Evolutionary conservation across 2,113 vertebrate species (phyloP).

Genomic region (Nerophis ophidion): DNA sequence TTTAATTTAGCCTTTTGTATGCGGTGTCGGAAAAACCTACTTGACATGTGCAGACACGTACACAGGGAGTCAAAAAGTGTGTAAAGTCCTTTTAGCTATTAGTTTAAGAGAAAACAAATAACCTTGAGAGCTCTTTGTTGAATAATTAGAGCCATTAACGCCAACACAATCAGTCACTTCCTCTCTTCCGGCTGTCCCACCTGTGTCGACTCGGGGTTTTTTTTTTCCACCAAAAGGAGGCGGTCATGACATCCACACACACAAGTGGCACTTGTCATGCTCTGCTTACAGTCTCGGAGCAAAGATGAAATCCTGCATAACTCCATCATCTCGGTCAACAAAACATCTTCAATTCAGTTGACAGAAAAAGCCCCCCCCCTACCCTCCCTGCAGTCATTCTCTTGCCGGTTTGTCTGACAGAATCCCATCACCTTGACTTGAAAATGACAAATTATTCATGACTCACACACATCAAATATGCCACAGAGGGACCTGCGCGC

Average conservation of each 20-base stretch:
- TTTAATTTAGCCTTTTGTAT: too few relatives aligned
- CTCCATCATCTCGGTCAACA: slow-evolving; percentile 36
- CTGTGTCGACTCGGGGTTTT: too few relatives aligned
- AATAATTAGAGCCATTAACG: too few relatives aligned
- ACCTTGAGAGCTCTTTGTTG: too few relatives aligned
- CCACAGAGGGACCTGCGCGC: slow-evolving; percentile 15
- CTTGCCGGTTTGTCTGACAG: slow-evolving; percentile 69
- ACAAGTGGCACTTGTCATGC: neutral
- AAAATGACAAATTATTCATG: slow-evolving; percentile 46
- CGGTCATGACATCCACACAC: neutral
- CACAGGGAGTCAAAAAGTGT: too few relatives aligned
- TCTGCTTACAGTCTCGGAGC: neutral
- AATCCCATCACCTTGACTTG: slow-evolving; percentile 72
- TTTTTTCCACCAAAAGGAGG: too few relatives aligned
- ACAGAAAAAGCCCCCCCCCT: slow-evolving; percentile 51
- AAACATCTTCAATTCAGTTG: slow-evolving; percentile 69
- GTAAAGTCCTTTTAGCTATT: too few relatives aligned
- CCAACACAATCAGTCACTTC: too few relatives aligned
- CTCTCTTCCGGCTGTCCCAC: neutral
- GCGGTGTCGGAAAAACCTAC: too few relatives aligned
- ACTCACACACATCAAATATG: slow-evolving; percentile 31
- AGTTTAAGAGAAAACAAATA: too few relatives aligned
- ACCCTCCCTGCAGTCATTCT: slow-evolving; percentile 49
- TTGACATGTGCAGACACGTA: too few relatives aligned
- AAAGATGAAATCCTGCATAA: slow-evolving; percentile 24